phyloP scores from a whole-genome alignment of 1,140 invertebrate genomes.

The Planococcus citri region DNA sequence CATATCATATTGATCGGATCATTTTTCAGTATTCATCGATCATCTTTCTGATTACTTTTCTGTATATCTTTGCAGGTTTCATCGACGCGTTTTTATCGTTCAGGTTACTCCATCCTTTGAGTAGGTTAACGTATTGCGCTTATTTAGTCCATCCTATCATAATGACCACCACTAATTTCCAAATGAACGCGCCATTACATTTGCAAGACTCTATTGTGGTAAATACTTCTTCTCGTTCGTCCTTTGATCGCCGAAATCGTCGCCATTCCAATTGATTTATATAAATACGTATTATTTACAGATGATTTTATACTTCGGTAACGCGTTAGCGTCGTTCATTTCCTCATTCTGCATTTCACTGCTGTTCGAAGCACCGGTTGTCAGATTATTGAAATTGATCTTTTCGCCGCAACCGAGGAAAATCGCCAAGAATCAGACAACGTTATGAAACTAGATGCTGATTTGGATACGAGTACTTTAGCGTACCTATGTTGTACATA shows the following conservation, averaged over 20 bases:
- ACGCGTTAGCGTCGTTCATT: slow-evolving; percentile 59
- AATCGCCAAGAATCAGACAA: background rate
- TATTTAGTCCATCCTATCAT: slow-evolving; percentile 80
- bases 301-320: slow-evolving; percentile 64
- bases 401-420: slow-evolving; percentile 30
- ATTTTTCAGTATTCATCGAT: background rate
- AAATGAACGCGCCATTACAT: slow-evolving; percentile 63
- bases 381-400: slow-evolving; percentile 57
- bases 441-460: background rate
- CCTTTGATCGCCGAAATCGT: background rate
- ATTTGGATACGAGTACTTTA: no score
- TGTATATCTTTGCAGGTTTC: slow-evolving; percentile 25
- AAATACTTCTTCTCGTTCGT: no score
- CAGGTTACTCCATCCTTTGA: slow-evolving; percentile 65
- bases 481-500: no score
- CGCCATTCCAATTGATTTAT: background rate
- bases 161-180: slow-evolving; percentile 61
- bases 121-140: slow-evolving; percentile 75
- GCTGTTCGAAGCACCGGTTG: slow-evolving; percentile 61
- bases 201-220: slow-evolving; percentile 58
- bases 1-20: background rate
- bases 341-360: slow-evolving; percentile 63
- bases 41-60: background rate
- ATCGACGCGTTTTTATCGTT: slow-evolving; percentile 65
- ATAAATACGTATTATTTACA: slow-evolving; percentile 34